Conservation (phyloP, 2,113 vertebrate genomes). For the Thalassarche chlororhynchos region DNA sequence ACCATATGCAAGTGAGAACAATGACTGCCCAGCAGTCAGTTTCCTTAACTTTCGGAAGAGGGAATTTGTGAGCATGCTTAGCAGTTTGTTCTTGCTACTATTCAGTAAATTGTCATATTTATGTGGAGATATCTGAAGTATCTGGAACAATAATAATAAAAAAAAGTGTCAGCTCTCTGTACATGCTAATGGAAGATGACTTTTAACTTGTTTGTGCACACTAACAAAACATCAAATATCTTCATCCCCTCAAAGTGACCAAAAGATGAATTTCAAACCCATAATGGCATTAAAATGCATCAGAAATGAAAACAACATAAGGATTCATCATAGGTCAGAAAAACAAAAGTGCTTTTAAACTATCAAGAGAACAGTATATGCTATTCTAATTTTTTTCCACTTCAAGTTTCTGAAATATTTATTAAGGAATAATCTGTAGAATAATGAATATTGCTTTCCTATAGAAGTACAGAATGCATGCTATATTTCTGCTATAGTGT, state of each 20-base stretch:
- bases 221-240: not conserved
- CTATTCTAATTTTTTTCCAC: conserved; percentile 24
- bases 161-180: not conserved
- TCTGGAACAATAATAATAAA: conserved; percentile 4
- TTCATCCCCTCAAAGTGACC: not conserved
- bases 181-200: not conserved
- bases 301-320: conserved; percentile 9
- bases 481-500: conserved; percentile 66
- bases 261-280: conserved; percentile 58
- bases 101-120: not conserved
- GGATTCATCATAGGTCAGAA: conserved; percentile 27
- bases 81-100: not conserved
- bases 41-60: not conserved
- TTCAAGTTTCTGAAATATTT: conserved; percentile 77
- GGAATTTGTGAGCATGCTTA: not conserved
- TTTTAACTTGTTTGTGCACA: not conserved
- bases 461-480: conserved; percentile 23
- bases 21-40: not conserved
- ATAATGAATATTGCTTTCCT: conserved; percentile 75
- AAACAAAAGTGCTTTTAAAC: conserved; percentile 54
- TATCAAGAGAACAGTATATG: conserved; percentile 5
- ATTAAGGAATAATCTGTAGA: conserved; percentile 72
- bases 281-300: conserved; percentile 52
- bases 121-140: not conserved
- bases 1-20: not conserved